Percentiles rank a stretch among this genome's conserved stretches.
These are phyloP conservation scores for Paracentrotus lividus DNA, from an alignment of 53 echinoderm and acorn worm species.

Conservation along the genomic window DNA sequence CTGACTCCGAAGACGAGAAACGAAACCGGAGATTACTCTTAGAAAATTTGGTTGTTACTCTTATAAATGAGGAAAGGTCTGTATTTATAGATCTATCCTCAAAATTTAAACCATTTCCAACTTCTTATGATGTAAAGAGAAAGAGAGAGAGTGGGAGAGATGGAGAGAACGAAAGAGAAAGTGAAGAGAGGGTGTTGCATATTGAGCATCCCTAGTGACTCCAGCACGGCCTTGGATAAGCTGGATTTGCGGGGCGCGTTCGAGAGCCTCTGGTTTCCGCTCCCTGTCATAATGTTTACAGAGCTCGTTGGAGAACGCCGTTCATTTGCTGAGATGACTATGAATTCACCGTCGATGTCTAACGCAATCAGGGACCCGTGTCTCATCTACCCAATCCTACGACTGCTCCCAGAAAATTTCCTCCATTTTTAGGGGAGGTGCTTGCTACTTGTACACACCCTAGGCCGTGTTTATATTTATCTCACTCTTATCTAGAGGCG, in stretches of 20 bases:
- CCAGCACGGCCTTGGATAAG: constrained; percentile 64
- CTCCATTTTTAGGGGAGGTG: constrained; percentile 29
- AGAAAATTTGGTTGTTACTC: constrained; percentile 46
- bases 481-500: constrained; percentile 63
- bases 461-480: constrained; percentile 64
- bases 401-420: constrained; percentile 49
- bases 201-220: constrained; percentile 57
- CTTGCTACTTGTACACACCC: constrained; percentile 47
- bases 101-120: constrained; percentile 49
- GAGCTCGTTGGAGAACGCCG: constrained; percentile 45
- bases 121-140: background rate
- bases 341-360: constrained; percentile 57
- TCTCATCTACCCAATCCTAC: constrained; percentile 37
- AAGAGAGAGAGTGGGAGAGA: background rate
- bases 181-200: constrained; percentile 31
- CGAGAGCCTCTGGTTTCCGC: constrained; percentile 59
- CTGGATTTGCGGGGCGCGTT: constrained; percentile 66
- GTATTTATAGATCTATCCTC: constrained; percentile 66
- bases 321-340: constrained; percentile 59
- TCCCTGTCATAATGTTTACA: constrained; percentile 74
- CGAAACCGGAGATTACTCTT: constrained; percentile 37
- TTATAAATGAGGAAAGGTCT: constrained; percentile 57
- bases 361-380: constrained; percentile 52
- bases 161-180: background rate
- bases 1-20: constrained; percentile 5